Conservation (phyloP, 1,140 invertebrate genomes). For the Harpegnathos saltator region DNA sequence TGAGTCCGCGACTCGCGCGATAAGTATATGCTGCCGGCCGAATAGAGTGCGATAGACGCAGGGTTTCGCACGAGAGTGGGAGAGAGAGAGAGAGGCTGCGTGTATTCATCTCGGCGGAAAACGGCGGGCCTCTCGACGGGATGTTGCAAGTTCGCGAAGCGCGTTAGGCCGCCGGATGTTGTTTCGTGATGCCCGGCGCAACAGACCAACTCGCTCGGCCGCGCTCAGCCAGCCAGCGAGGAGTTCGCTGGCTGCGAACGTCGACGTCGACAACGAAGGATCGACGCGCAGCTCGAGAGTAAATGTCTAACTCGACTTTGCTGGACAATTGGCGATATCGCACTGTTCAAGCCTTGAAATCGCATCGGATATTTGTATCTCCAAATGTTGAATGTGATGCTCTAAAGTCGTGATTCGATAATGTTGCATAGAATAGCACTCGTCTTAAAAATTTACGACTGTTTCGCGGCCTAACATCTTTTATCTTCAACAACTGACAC, state of each 20-base stretch:
- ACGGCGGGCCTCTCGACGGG: constrained; percentile 5
- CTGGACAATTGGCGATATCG: background rate
- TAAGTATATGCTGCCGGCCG: constrained; percentile 55
- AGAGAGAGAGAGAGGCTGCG: background rate
- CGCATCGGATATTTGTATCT: background rate
- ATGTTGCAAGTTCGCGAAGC: constrained; percentile 52
- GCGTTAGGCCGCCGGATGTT: constrained; percentile 48
- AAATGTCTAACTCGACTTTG: background rate
- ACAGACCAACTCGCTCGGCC: background rate
- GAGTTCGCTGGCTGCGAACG: background rate
- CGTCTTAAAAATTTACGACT: too few species aligned
- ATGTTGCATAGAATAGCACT: background rate
- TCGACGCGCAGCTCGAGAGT: too few species aligned
- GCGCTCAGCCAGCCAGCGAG: background rate
- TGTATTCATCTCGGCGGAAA: constrained; percentile 42
- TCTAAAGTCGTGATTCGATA: background rate
- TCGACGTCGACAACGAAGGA: constrained; percentile 37
- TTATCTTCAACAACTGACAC: too few species aligned
- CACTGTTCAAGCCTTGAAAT: background rate
- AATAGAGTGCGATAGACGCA: constrained; percentile 15
- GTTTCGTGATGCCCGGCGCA: constrained; percentile 35
- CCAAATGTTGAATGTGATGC: too few species aligned
- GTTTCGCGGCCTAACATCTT: too few species aligned
- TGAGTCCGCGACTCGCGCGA: constrained; percentile 54
- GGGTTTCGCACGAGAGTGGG: constrained; percentile 17